Percentiles rank a stretch among this genome's conserved stretches.
Conservation (phyloP, 2,888 invertebrate species). For the Carpatolechia fugitivella region DNA sequence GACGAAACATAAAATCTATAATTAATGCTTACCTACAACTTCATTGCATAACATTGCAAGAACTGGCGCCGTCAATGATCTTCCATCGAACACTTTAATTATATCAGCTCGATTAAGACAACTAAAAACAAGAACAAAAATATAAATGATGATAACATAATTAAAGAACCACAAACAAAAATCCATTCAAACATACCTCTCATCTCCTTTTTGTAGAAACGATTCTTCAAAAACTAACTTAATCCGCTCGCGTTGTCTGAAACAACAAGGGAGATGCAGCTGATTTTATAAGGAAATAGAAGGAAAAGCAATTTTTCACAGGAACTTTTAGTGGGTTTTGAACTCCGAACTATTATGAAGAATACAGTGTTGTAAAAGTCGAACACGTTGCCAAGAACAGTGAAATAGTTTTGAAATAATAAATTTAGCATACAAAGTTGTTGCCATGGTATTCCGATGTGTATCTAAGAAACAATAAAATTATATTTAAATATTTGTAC, state of each 20-base stretch:
- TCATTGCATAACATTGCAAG: slow-evolving; percentile 91
- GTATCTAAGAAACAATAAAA: too few relatives aligned
- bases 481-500: too few relatives aligned
- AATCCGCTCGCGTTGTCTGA: slow-evolving; percentile 86
- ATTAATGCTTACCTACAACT: slow-evolving; percentile 76
- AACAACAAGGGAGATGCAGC: slow-evolving; percentile 44
- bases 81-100: slow-evolving; percentile 91
- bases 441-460: too few relatives aligned
- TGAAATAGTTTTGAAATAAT: background rate
- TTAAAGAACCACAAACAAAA: too few relatives aligned
- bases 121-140: slow-evolving; percentile 71
- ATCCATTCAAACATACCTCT: slow-evolving; percentile 85
- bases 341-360: background rate
- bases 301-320: background rate
- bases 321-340: background rate
- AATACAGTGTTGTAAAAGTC: slow-evolving; percentile 6
- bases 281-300: background rate
- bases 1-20: too few relatives aligned
- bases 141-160: too few relatives aligned
- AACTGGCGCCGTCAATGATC: slow-evolving; percentile 84
- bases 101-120: slow-evolving; percentile 90
- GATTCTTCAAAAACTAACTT: slow-evolving; percentile 91
- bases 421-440: background rate
- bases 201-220: slow-evolving; percentile 86
- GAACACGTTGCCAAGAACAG: background rate